Percentiles rank a stretch among this genome's conserved stretches.
phyloP scores from a whole-genome alignment of 2,113 vertebrate species.

The Panthera leo region DNA sequence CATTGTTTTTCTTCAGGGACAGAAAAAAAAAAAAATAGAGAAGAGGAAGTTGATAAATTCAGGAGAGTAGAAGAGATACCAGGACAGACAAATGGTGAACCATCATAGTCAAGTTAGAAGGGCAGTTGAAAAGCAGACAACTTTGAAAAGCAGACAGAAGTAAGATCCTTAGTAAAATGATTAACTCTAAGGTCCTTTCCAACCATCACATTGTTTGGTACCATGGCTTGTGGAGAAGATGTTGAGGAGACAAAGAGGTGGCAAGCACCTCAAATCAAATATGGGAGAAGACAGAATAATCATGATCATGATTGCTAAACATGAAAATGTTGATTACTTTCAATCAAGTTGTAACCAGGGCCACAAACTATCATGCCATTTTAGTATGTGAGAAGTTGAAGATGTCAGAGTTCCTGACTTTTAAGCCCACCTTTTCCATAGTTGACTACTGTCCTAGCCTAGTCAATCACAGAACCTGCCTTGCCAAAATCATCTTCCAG shows the following conservation, averaged over 20 bases:
- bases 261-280: background rate
- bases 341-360: background rate
- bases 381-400: background rate
- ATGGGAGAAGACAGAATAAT: background rate
- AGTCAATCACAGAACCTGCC: background rate
- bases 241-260: background rate
- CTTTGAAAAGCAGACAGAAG: background rate
- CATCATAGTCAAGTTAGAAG: background rate
- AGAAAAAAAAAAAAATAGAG: background rate
- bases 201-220: background rate
- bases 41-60: background rate
- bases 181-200: background rate
- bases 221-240: background rate
- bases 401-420: background rate
- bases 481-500: background rate
- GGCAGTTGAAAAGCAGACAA: background rate
- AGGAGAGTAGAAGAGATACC: background rate
- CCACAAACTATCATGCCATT: background rate
- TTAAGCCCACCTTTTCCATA: background rate
- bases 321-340: background rate
- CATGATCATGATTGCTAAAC: background rate
- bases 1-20: background rate
- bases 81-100: background rate
- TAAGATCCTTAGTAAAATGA: background rate
- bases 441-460: background rate